These are phyloP conservation scores for Cryptosula pallasiana DNA, from an alignment of 2,888 invertebrate species.

Conservation along the genomic window DNA sequence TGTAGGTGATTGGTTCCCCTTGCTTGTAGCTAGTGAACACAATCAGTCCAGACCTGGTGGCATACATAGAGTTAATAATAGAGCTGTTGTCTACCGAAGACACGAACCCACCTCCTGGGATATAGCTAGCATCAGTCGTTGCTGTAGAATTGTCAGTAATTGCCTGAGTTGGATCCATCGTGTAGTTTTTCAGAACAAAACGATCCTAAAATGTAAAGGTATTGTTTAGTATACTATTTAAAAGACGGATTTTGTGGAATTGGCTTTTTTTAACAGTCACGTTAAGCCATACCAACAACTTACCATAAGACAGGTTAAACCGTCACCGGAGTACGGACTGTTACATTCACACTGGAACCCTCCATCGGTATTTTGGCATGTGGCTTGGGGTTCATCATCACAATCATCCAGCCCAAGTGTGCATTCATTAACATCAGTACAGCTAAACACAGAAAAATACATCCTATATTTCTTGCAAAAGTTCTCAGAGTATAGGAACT, in stretches of 20 bases:
- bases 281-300: no score
- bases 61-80: conserved; percentile 20
- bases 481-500: no score
- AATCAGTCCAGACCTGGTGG: not conserved
- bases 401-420: not conserved
- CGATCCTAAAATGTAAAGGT: not conserved
- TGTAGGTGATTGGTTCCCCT: not conserved
- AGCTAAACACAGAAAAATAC: not conserved
- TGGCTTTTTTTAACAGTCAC: no score
- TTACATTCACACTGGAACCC: not conserved
- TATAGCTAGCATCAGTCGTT: not conserved
- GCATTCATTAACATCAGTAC: conserved; percentile 1
- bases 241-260: no score
- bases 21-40: conserved; percentile 5
- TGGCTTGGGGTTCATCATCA: not conserved
- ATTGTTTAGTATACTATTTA: no score
- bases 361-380: not conserved
- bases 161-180: not conserved
- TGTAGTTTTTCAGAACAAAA: not conserved
- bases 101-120: not conserved
- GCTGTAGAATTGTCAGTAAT: not conserved
- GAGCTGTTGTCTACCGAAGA: not conserved
- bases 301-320: not conserved
- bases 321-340: not conserved
- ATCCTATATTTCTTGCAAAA: not conserved